Evolutionary conservation across 2,797 vertebrate genomes (phyloP), one percentile per base, ranked within the genome.

Genomic region (Enteromius afrohamiltoni): DNA sequence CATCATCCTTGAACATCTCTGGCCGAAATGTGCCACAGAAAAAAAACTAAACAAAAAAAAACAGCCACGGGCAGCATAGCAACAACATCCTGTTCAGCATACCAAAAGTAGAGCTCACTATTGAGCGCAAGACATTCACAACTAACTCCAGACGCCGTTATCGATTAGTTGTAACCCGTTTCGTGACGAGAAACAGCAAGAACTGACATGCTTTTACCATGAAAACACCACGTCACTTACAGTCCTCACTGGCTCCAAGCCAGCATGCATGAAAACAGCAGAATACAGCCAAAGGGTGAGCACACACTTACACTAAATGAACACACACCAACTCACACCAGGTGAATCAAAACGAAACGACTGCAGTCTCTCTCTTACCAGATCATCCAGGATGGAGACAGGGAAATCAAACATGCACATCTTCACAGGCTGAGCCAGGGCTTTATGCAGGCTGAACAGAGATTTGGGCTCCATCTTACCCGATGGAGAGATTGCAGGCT

Each of bases 401-500:
- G 94, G 96, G 90, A 96, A 94, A 87, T 96, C 96, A 88, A 97
- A 86, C 96, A 97, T 95, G 92, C 96, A 96, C 92, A 94, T 95
- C 92, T 92, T 96, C 90, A 96, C 93, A 0, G 96, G 96, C 91
- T 96, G 96, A 88, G 95, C 96, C 75, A 97, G 93, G 14, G 96
- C 96, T 93, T 95, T 94, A 87, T 96, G 95, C 85, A 97, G 93
- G 81, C 92, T 96, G 94, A 96, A 97, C 87, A 94, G 85, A 76
- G 95, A 93, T 91, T 94, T 96, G 83, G 92, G 85, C 90, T 97
- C 96, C 96, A 96, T 97, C 88, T 79, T 78, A 29, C 40, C 14
- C 78, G 42, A 79, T 58, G 45, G 69, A 77, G 60, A 77, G 37
- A 74, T 74, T 26, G 80, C 62, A 49, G 51, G 60, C 81, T 69